Evolutionary conservation across 1,140 invertebrate genomes (phyloP), one percentile per base, ranked within the genome.

Genomic region (Alviniconcha marisindica): DNA sequence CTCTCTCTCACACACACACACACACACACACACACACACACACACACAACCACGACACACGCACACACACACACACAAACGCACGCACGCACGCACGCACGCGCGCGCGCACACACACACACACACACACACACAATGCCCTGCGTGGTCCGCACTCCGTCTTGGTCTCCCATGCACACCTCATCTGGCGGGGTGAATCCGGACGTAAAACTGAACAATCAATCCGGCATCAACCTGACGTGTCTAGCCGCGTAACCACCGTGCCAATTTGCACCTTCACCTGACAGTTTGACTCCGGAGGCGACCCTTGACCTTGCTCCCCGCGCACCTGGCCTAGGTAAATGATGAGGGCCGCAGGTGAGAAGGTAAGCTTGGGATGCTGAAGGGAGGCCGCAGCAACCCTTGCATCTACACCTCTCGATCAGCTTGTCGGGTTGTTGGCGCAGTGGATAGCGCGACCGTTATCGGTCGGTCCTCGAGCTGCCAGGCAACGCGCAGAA

Each of bases 261-360:
- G 24, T 33, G 63, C 63, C 63, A 66, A 66, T 66, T 66, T 24
- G 33, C 63, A 66, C 63, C 63, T 28, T 28, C 33, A 66, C n/a
- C 63, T 66, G 63, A 66, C 63, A 66, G 24, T 24, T 28, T 66
- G 63, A 66, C 63, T 66, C 63, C 24, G 31, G 31, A 5, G 5
- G 63, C 2, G n/a, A 7, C 0, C 1, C 63, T 1, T 31, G 0
- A 3, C 0, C n/a, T 5, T 31, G n/a, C 63, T 28, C 63, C 63
- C n/a, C 5, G 28, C 63, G 33, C 63, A 66, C 63, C 63, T 66
- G 63, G 63, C 63, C 12, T 33, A 28, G 63, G 63, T 66, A 66
- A 66, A 66, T 33, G 28, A 66, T 12, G 63, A 33, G 7, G 63
- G 24, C 7, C 63, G 63, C 63, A 66, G 63, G 63, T 66, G 63